Percentiles rank a stretch among this genome's conserved stretches.
Evolutionary conservation across 2,797 vertebrate genomes (phyloP).

Genomic region (Sebastolobus altivelis): DNA sequence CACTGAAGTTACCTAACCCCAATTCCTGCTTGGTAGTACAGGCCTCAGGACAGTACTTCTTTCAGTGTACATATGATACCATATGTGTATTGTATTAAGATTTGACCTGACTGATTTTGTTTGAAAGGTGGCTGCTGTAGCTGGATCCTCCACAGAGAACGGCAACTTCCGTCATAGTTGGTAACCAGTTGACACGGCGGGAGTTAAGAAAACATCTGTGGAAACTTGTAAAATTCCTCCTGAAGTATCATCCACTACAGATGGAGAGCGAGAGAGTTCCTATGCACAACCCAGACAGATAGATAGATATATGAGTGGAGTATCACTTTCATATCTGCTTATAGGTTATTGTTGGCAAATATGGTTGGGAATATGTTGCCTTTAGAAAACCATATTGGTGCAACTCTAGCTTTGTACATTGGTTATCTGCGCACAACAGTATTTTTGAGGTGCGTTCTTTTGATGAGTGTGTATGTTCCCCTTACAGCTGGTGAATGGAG

Average conservation of each 20-base stretch:
- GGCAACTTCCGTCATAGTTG: background rate
- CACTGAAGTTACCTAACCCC: too few species aligned
- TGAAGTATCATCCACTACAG: background rate
- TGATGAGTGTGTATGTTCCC: conserved; percentile 27
- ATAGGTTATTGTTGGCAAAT: conserved; percentile 7
- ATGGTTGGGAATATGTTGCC: conserved; percentile 2
- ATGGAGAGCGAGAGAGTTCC: background rate
- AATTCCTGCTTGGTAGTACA: too few species aligned
- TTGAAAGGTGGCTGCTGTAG: background rate
- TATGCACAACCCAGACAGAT: background rate
- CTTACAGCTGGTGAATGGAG: conserved; percentile 42
- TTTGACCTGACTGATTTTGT: background rate
- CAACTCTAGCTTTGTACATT: conserved; percentile 50
- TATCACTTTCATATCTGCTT: conserved; percentile 11
- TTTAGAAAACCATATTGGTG: conserved; percentile 18
- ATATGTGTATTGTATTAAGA: background rate
- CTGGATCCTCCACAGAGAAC: background rate
- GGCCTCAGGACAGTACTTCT: background rate
- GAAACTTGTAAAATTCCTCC: background rate
- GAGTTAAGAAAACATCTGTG: background rate
- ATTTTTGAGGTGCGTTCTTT: conserved; percentile 29
- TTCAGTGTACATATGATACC: background rate
- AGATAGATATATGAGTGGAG: background rate
- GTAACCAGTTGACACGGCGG: background rate
- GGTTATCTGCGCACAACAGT: conserved; percentile 38